Percentiles rank a stretch among this genome's conserved stretches.
Conservation (phyloP, 1,140 invertebrate species). For the Calephelis virginiensis region DNA sequence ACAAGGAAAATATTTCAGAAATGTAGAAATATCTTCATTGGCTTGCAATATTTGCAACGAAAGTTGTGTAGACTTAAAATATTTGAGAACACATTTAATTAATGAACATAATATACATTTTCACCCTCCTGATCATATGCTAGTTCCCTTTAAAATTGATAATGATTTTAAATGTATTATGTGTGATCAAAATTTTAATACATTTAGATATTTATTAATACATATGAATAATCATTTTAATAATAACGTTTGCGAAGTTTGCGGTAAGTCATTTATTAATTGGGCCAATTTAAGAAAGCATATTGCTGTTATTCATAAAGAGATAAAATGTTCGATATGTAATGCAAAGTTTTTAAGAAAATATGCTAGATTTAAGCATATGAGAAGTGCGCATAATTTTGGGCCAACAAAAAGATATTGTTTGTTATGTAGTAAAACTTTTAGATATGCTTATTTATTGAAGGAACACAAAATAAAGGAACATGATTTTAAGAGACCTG, state of each 20-base stretch:
- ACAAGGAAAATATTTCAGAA: constrained; percentile 35
- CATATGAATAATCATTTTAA: constrained; percentile 47
- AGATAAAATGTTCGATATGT: constrained; percentile 40
- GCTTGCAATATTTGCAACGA: constrained; percentile 36
- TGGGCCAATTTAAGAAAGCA: constrained; percentile 36
- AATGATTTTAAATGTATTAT: constrained; percentile 36
- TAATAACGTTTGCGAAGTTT: constrained; percentile 44
- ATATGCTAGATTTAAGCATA: constrained; percentile 33
- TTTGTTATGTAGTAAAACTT: constrained; percentile 36
- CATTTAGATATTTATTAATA: constrained; percentile 32
- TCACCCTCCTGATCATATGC: constrained; percentile 28
- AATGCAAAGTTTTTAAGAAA: constrained; percentile 31
- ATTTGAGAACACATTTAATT: constrained; percentile 21
- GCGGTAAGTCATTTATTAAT: constrained; percentile 39
- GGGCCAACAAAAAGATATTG: constrained; percentile 34
- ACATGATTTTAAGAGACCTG: constrained; percentile 35
- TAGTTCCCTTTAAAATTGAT: constrained; percentile 36
- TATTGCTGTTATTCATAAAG: constrained; percentile 29
- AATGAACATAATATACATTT: neutral
- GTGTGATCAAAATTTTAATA: constrained; percentile 38
- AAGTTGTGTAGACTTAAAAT: constrained; percentile 25
- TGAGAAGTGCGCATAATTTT: constrained; percentile 33
- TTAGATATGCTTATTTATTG: constrained; percentile 39
- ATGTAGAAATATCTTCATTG: constrained; percentile 42
- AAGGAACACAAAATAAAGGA: constrained; percentile 40